Evolutionary conservation across 2,888 invertebrate genomes (phyloP), one percentile per base, ranked within the genome.

Genomic region (Antitype chi): DNA sequence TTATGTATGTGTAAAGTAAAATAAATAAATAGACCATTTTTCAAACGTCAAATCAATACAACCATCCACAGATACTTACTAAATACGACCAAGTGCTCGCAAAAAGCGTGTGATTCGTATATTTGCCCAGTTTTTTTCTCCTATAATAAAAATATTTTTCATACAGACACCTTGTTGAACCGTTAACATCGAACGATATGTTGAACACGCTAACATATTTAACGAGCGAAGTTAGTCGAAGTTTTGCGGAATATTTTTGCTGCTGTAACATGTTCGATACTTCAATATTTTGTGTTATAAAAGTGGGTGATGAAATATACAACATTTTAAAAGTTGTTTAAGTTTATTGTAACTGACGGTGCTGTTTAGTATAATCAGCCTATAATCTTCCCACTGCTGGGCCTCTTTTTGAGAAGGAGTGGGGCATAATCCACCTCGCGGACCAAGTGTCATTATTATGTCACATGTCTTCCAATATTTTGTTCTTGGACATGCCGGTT

Each of bases 121-220:
- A 53, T 70, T 67, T 28, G 15, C 55, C 1, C 25, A 55, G 25
- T 20, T 47, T 67, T 80, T 73, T 74, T 57, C 72, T 47, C 25
- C 6, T 47, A 15, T 28, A 70, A 60, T 64, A 60, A 66, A 59
- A 71, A 77, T 85, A 87, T 89, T 87, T 88, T 88, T 87, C 88
- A 86, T 69, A 71, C 80, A 80, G 82, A 86, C 86, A 88, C 90
- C 85, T 88, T 71, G 55, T 72, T 82, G 81, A 81, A 85, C 78
- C 78, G 89, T 87, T 90, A 88, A 89, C 88, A 86, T 80, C 72
- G 76, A 78, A 69, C 73, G 84, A 87, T 87, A 87, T 86, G 85
- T 85, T 77, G 80, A 84, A 84, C 91, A 90, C 88, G 90, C 90
- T 59, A 91, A 81, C 85, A 49, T 74, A 69, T 82, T 82, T 73